Percentiles rank a stretch among this genome's conserved stretches.
Conservation (phyloP, 1,140 invertebrate genomes). For the Hylaeus volcanicus region DNA sequence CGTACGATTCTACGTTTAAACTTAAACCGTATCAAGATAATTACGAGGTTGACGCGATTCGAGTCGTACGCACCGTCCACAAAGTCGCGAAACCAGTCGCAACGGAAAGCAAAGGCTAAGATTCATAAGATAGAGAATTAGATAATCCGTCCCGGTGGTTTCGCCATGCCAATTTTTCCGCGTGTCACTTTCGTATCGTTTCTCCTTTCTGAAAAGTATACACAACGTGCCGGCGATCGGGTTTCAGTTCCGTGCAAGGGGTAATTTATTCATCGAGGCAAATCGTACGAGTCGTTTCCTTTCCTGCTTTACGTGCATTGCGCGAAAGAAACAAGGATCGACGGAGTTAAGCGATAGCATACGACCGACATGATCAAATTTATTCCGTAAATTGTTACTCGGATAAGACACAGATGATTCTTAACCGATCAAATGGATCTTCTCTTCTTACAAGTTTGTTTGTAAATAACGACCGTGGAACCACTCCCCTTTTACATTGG, state of each 20-base stretch:
- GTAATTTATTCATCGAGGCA: constrained; percentile 22
- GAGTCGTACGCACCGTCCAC: constrained; percentile 19
- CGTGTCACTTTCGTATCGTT: constrained; percentile 18
- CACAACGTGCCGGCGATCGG: constrained; percentile 1
- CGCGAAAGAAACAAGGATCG: background rate
- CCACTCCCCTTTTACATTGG: constrained; percentile 1
- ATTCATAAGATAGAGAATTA: constrained; percentile 51
- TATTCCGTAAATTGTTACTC: no score
- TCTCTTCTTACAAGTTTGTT: background rate
- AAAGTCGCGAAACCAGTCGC: constrained; percentile 50
- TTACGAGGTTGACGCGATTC: constrained; percentile 41
- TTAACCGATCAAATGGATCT: no score
- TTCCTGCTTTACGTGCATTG: background rate
- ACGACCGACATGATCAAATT: no score
- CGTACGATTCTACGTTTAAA: background rate
- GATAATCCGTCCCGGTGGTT: constrained; percentile 44
- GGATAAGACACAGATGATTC: no score
- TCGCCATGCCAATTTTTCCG: constrained; percentile 14
- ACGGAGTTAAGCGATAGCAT: background rate
- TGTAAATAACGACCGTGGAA: background rate
- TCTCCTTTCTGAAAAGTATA: constrained; percentile 15
- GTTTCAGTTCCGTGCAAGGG: background rate
- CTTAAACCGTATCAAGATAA: constrained; percentile 49
- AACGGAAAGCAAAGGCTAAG: constrained; percentile 49
- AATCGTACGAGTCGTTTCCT: background rate